A percentile compares a stretch with the other conserved stretches of the same genome.
These are phyloP conservation scores for Standfussiana lucernea DNA, from an alignment of 2,888 invertebrate species.

Conservation along the genomic window DNA sequence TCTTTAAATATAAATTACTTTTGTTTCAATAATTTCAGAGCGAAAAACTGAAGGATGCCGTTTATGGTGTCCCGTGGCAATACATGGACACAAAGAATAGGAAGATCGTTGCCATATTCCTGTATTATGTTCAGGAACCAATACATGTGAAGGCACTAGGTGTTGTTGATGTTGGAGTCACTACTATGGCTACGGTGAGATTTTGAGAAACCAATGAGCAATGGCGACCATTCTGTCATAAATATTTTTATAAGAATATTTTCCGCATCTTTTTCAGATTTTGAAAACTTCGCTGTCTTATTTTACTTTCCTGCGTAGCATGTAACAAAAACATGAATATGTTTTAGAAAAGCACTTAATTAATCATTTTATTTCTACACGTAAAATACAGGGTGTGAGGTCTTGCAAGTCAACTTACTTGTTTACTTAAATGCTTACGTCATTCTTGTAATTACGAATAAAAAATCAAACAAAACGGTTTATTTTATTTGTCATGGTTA, in stretches of 20 bases:
- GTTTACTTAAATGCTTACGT: background rate
- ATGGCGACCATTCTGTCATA: background rate
- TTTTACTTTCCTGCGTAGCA: conserved; percentile 60
- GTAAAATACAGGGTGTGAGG: background rate
- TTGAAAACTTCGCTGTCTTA: conserved; percentile 70
- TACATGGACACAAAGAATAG: conserved; percentile 70
- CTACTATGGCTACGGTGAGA: conserved; percentile 73
- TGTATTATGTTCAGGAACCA: conserved; percentile 69
- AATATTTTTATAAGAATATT: no score
- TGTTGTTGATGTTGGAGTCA: conserved; percentile 70
- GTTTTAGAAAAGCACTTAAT: background rate
- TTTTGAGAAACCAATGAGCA: background rate
- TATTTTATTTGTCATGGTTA: background rate
- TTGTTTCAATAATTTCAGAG: conserved; percentile 62
- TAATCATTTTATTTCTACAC: background rate
- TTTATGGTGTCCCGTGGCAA: conserved; percentile 75
- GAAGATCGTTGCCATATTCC: conserved; percentile 64
- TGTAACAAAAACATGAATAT: background rate
- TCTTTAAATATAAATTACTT: background rate
- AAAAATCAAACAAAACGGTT: background rate
- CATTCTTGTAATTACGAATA: conserved; percentile 3
- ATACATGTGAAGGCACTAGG: conserved; percentile 71
- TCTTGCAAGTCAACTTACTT: background rate
- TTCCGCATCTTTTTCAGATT: conserved; percentile 64
- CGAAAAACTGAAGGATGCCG: conserved; percentile 66